phyloP scores from a whole-genome alignment of 2,113 vertebrate species.

The Ictidomys tridecemlineatus region DNA sequence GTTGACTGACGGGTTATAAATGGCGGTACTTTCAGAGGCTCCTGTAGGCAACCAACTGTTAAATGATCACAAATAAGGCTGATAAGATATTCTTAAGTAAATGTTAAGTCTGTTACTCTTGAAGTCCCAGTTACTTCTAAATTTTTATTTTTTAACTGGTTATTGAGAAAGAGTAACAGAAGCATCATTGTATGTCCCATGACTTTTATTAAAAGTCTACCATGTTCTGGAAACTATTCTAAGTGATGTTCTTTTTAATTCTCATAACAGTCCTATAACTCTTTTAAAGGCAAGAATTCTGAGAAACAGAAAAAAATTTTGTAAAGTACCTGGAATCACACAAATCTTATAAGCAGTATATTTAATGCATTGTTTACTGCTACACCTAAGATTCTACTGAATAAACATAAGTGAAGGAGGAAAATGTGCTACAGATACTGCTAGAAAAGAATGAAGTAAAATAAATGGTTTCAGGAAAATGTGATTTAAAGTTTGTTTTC shows the following conservation, averaged over 20 bases:
- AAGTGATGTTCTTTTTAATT: not conserved
- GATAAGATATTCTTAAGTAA: not conserved
- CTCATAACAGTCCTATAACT: not conserved
- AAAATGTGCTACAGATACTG: not conserved
- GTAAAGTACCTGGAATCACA: conserved; percentile 4
- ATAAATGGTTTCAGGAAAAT: not conserved
- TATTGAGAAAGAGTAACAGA: not conserved
- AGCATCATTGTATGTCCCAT: not conserved
- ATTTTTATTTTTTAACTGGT: conserved; percentile 4
- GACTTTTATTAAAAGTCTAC: not conserved
- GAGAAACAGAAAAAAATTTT: not conserved
- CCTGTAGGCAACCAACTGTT: not conserved
- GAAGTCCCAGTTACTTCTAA: not conserved
- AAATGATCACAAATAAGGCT: not conserved
- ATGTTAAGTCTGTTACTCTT: not conserved
- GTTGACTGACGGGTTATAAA: not conserved
- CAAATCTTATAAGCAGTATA: not conserved
- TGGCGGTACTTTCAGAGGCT: not conserved
- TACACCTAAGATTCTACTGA: not conserved
- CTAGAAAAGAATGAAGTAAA: conserved; percentile 42
- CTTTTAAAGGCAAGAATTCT: not conserved
- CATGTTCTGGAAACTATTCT: not conserved
- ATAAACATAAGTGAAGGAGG: not conserved
- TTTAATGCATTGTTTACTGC: not conserved
- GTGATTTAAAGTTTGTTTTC: not conserved